Conservation (phyloP, 2,797 vertebrate species). For the Chaetophractus vellerosus region DNA sequence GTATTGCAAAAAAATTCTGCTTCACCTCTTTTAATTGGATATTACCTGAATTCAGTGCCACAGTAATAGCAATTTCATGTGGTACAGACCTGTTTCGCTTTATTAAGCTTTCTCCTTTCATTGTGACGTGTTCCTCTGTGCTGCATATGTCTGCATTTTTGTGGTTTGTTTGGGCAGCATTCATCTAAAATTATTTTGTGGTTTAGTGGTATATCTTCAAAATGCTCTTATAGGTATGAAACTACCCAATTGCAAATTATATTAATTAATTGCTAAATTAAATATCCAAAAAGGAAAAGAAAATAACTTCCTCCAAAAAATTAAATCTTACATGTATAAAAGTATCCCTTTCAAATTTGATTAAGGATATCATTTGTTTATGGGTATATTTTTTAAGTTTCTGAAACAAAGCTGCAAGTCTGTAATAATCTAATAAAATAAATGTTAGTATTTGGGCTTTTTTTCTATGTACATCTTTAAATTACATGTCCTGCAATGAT, state of each 20-base stretch:
- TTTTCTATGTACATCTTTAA: constrained; percentile 61
- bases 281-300: constrained; percentile 33
- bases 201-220: constrained; percentile 60
- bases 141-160: constrained; percentile 24
- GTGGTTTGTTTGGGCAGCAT: constrained; percentile 54
- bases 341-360: constrained; percentile 58
- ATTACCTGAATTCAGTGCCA: constrained; percentile 71
- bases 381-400: constrained; percentile 7
- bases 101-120: not conserved
- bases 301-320: constrained; percentile 48
- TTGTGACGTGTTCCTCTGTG: constrained; percentile 58
- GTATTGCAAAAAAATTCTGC: constrained; percentile 79
- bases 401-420: constrained; percentile 84
- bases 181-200: constrained; percentile 56
- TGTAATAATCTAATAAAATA: constrained; percentile 82
- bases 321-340: constrained; percentile 54
- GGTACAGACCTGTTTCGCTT: constrained; percentile 88
- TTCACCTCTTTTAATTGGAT: constrained; percentile 85
- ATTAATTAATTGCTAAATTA: constrained; percentile 48
- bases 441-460: not conserved
- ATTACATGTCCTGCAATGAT: constrained; percentile 78
- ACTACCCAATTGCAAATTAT: not conserved
- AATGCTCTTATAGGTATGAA: constrained; percentile 37
- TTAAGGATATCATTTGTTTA: not conserved
- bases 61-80: constrained; percentile 58